Percentiles rank a stretch among this genome's conserved stretches.
phyloP scores from a whole-genome alignment of 1,140 invertebrate genomes.

The Laodelphax striatellus region DNA sequence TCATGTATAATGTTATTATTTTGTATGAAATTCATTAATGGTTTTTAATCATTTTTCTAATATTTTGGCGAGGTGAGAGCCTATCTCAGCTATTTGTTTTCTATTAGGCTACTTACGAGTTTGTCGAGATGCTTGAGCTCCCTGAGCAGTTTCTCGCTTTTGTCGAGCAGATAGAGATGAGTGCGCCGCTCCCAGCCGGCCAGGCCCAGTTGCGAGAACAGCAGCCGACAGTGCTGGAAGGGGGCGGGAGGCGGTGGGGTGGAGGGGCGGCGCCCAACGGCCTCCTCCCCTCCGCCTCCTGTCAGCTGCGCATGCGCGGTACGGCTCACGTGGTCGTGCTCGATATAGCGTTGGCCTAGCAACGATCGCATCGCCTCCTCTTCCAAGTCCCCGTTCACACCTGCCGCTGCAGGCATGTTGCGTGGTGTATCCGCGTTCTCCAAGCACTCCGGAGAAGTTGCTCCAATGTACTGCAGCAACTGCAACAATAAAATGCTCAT shows the following conservation, averaged over 20 bases:
- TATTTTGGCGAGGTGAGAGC: too few species aligned
- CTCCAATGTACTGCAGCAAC: conserved; percentile 80
- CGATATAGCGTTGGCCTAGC: conserved; percentile 64
- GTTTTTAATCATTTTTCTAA: too few species aligned
- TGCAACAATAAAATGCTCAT: conserved; percentile 30
- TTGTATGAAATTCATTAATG: too few species aligned
- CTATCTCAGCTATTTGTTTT: too few species aligned
- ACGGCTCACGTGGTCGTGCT: conserved; percentile 52
- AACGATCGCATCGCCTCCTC: conserved; percentile 75
- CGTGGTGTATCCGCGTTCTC: conserved; percentile 52
- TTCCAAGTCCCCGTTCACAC: conserved; percentile 48
- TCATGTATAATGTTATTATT: too few species aligned
- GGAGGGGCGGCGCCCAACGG: not conserved
- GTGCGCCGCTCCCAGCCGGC: conserved; percentile 79
- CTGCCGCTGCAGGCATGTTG: conserved; percentile 51
- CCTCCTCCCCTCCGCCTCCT: not conserved
- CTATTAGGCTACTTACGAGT: too few species aligned
- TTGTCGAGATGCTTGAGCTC: conserved; percentile 84
- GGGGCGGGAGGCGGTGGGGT: conserved; percentile 36
- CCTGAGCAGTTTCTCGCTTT: conserved; percentile 80
- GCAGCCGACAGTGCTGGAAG: conserved; percentile 74
- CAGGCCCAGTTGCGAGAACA: conserved; percentile 83
- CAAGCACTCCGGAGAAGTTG: conserved; percentile 84
- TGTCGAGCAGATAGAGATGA: conserved; percentile 74
- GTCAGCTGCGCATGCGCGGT: too few species aligned